These are phyloP conservation scores for Chelonoidis abingdonii DNA, from an alignment of 2,113 vertebrate genomes.

Conservation along the genomic window DNA sequence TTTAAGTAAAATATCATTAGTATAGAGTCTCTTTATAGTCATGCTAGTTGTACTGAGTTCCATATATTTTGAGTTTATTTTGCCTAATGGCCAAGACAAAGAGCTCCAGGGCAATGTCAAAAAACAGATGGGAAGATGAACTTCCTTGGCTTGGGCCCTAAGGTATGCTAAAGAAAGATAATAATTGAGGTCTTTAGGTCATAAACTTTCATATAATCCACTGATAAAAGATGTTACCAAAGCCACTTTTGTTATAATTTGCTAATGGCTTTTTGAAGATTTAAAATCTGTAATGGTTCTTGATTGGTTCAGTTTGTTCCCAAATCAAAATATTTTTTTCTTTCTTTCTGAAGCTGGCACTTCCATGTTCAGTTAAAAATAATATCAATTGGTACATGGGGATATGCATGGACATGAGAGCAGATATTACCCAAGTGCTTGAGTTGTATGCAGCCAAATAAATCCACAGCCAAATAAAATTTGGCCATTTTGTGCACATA, in stretches of 20 bases:
- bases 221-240: background rate
- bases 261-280: background rate
- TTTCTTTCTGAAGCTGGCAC: background rate
- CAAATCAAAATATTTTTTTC: background rate
- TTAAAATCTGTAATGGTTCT: background rate
- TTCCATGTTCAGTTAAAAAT: background rate
- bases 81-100: background rate
- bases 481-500: background rate
- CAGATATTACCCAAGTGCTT: background rate
- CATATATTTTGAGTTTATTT: accelerated
- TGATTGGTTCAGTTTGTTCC: background rate
- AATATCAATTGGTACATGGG: background rate
- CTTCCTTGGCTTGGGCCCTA: background rate
- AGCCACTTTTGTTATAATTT: background rate
- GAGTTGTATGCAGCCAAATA: background rate
- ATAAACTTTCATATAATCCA: accelerated
- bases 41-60: accelerated
- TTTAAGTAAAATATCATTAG: background rate
- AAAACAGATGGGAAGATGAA: accelerated
- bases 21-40: background rate
- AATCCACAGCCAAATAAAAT: background rate
- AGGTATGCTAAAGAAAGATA: accelerated
- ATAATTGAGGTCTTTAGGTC: background rate
- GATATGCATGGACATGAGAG: background rate
- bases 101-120: background rate